phyloP scores from a whole-genome alignment of 2,113 vertebrate species.

The Crotalus viridis region DNA sequence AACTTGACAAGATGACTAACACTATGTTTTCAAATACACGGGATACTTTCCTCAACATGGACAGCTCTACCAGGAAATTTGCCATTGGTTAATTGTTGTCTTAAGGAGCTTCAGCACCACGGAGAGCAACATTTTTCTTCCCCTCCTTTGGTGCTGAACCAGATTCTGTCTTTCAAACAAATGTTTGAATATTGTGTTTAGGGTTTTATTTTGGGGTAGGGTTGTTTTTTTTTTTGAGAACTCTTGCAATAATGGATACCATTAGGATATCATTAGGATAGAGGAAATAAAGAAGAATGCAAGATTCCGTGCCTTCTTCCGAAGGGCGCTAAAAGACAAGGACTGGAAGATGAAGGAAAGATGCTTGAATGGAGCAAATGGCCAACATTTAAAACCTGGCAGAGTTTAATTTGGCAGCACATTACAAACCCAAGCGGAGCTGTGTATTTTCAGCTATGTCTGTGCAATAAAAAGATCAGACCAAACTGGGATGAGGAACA shows the following conservation, averaged over 20 bases:
- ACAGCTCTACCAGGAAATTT: background rate
- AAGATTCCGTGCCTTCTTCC: background rate
- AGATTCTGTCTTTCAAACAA: background rate
- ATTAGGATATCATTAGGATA: rapidly evolving
- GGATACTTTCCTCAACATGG: background rate
- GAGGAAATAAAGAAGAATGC: no score
- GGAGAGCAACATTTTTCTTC: background rate
- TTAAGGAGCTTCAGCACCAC: background rate
- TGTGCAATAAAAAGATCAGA: background rate
- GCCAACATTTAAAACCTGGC: background rate
- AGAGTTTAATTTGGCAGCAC: background rate
- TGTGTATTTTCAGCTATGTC: background rate
- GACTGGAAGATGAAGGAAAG: background rate
- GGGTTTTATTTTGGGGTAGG: no score
- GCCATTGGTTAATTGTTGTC: background rate
- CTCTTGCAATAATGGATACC: background rate
- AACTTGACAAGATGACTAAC: background rate
- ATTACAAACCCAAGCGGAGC: background rate
- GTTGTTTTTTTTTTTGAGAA: background rate
- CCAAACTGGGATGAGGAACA: background rate
- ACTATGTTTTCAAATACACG: background rate
- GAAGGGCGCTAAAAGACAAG: background rate
- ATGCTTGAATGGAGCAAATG: background rate
- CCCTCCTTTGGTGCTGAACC: background rate
- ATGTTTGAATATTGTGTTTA: background rate